Evolutionary conservation across 2,888 invertebrate species (phyloP).

Genomic region (Plutella xylostella): DNA sequence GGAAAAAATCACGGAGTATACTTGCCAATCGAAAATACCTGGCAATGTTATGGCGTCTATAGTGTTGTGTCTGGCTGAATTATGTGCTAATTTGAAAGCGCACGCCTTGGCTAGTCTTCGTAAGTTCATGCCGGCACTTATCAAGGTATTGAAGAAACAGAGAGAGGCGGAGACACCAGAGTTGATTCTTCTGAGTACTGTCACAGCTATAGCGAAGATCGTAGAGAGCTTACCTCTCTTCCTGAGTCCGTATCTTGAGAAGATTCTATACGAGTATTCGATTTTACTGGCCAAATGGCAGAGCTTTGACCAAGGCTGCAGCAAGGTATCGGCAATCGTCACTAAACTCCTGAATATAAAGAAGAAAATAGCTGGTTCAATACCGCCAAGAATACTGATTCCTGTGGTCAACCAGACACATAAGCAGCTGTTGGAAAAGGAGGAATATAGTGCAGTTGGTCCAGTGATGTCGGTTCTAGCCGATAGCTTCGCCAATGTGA

Average conservation of each 20-base stretch:
- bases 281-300: constrained; percentile 68
- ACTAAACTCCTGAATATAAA: constrained; percentile 72
- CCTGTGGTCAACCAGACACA: constrained; percentile 79
- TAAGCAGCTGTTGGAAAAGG: constrained; percentile 67
- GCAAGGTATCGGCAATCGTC: constrained; percentile 64
- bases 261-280: constrained; percentile 75
- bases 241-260: constrained; percentile 85
- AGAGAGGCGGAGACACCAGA: constrained; percentile 72
- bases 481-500: constrained; percentile 76
- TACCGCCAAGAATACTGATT: constrained; percentile 81
- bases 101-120: constrained; percentile 81
- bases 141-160: constrained; percentile 73
- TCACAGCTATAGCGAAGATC: constrained; percentile 85
- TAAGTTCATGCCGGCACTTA: constrained; percentile 81
- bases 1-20: constrained; percentile 74
- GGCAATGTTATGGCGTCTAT: constrained; percentile 79
- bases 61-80: constrained; percentile 81
- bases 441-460: constrained; percentile 71
- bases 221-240: constrained; percentile 86
- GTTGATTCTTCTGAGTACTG: constrained; percentile 75
- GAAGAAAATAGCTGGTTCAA: constrained; percentile 74
- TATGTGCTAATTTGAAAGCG: constrained; percentile 80
- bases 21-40: constrained; percentile 56
- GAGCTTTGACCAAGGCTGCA: constrained; percentile 51
- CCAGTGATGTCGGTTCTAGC: constrained; percentile 82